These are phyloP conservation scores for Dermochelys coriacea DNA, from an alignment of 2,797 vertebrate species.

Conservation along the genomic window DNA sequence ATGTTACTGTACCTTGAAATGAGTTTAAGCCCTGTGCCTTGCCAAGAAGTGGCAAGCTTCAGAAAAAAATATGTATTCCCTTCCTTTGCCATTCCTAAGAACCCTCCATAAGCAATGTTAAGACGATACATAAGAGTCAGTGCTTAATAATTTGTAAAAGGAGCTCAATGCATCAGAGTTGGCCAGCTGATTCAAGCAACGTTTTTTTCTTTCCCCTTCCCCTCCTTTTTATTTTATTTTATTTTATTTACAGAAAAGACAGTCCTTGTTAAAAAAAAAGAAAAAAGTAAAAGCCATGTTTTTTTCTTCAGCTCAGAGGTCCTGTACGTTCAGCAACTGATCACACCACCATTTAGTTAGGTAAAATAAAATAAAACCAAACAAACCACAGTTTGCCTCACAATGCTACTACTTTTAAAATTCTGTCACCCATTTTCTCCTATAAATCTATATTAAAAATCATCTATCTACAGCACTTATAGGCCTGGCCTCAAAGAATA, in stretches of 20 bases:
- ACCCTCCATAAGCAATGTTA: not conserved
- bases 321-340: accelerated
- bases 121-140: not conserved
- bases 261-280: accelerated
- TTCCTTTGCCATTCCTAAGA: not conserved
- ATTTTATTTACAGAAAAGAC: not conserved
- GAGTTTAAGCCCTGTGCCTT: not conserved
- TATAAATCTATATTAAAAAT: not conserved
- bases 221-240: not conserved
- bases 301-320: not conserved
- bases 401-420: not conserved
- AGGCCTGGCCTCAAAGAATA: conserved; percentile 36
- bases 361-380: not conserved
- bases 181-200: not conserved
- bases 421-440: not conserved
- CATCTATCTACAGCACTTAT: not conserved
- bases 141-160: not conserved
- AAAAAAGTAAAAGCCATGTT: not conserved
- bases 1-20: not conserved
- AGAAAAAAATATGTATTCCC: not conserved
- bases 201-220: accelerated
- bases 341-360: not conserved
- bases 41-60: accelerated
- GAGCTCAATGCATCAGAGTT: not conserved
- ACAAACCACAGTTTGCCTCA: not conserved